These are phyloP conservation scores for Chironomus tentans DNA, from an alignment of 2,888 invertebrate species.

Conservation along the genomic window DNA sequence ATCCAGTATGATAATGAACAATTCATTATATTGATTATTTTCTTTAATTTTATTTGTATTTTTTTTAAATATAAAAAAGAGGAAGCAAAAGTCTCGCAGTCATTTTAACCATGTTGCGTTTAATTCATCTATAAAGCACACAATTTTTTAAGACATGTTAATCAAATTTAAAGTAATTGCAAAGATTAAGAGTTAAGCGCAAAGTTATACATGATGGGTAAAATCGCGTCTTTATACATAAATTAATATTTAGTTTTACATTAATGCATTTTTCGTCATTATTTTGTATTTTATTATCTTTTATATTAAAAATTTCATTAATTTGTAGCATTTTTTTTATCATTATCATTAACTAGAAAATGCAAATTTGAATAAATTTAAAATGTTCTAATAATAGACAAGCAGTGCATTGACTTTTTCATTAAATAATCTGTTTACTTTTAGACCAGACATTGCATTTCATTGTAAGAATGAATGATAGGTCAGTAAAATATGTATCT, in stretches of 20 bases:
- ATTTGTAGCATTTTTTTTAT: too few relatives aligned
- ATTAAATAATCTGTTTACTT: neutral
- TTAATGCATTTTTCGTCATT: neutral
- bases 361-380: neutral
- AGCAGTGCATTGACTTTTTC: neutral
- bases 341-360: neutral
- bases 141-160: neutral
- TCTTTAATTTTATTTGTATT: neutral
- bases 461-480: neutral
- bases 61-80: neutral
- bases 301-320: too few relatives aligned
- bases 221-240: neutral
- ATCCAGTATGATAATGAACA: neutral
- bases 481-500: neutral
- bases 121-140: neutral
- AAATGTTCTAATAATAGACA: neutral
- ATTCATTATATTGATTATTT: neutral
- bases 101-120: neutral
- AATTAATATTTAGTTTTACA: neutral
- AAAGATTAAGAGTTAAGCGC: neutral
- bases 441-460: neutral
- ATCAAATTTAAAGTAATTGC: neutral
- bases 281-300: neutral
- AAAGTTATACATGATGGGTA: neutral
- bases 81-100: neutral